Evolutionary conservation across 2,888 invertebrate species (phyloP).

Genomic region (Oegoconia quadripuncta): DNA sequence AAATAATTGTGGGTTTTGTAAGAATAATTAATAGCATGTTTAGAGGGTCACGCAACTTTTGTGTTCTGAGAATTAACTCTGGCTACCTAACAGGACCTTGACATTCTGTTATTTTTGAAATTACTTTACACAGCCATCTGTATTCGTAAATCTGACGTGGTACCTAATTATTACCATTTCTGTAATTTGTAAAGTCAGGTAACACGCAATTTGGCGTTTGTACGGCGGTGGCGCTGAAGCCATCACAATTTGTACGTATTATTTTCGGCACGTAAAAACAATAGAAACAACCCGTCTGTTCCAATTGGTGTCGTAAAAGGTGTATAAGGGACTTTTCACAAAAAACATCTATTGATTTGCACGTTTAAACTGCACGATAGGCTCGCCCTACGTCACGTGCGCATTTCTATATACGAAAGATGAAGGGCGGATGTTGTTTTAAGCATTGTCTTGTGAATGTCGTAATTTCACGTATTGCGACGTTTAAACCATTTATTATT

Average conservation of each 20-base stretch:
- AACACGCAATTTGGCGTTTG: conserved; percentile 5
- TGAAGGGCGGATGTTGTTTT: too few relatives aligned
- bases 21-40: conserved; percentile 29
- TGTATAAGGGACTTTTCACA: too few relatives aligned
- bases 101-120: neutral
- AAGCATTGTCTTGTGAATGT: too few relatives aligned
- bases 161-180: conserved; percentile 1
- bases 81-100: neutral
- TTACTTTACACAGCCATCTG: neutral
- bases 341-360: too few relatives aligned
- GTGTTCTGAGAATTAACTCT: conserved; percentile 24
- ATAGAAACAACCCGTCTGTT: too few relatives aligned
- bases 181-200: neutral
- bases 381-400: too few relatives aligned
- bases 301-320: too few relatives aligned
- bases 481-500: too few relatives aligned
- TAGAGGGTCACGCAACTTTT: conserved; percentile 34
- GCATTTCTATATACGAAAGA: too few relatives aligned
- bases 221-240: neutral
- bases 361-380: too few relatives aligned
- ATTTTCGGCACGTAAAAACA: neutral
- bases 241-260: neutral
- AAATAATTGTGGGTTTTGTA: conserved; percentile 23
- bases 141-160: conserved; percentile 2
- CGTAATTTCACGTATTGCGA: too few relatives aligned